Base-by-base conservation (phyloP, 2,797 vertebrate genomes). In the Orientallactaga sibirica region DNA sequence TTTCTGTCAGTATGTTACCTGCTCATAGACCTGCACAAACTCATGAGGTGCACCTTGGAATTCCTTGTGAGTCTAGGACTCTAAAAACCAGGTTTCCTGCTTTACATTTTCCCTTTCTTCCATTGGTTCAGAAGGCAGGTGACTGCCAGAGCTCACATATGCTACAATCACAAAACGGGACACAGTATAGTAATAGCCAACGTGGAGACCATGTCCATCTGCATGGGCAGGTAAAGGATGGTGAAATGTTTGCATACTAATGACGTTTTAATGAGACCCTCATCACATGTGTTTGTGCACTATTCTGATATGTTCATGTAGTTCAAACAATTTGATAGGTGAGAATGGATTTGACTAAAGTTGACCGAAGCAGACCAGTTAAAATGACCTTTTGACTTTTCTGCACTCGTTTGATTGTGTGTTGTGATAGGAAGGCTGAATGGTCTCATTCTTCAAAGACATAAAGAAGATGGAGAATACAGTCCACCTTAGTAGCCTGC, bases 111-210 rank as follows among this genome's bases (percentile, higher is more conserved):
- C 29, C 33, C 9, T 90, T 70, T 33, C 68, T 7, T 61, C 43
- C 66, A 58, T 25, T 12, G 16, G 19, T 27, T 52, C 29, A n/a
- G 37, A 43, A 93, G n/a, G 7, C 33, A 89, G 29, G 24, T 9
- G 25, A n/a, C 24, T 3, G 29, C n/a, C 81, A 78, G 55, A 76
- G 18, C 18, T 71, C 55, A 37, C 24, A 82, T 52, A 92, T 90
- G 96, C 92, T 66, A 37, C 75, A 88, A 33, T 95, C 92, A 86
- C 78, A 94, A 29, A 80, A 68, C 48, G 52, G 43, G 75, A 89
- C 61, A 14, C 11, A 71, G 75, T 15, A 20, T 24, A 70, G 61
- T 27, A 71, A 58, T 62, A 61, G 43, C 61, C 68, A 62, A 73
- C 27, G 37, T n/a, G 62, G 41, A 93, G 43, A 82, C 41, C 86